Evolutionary conservation across 92 coral and sea anemone genomes (phyloP), one percentile per base, ranked within the genome.

Genomic region (Ricordea florida): DNA sequence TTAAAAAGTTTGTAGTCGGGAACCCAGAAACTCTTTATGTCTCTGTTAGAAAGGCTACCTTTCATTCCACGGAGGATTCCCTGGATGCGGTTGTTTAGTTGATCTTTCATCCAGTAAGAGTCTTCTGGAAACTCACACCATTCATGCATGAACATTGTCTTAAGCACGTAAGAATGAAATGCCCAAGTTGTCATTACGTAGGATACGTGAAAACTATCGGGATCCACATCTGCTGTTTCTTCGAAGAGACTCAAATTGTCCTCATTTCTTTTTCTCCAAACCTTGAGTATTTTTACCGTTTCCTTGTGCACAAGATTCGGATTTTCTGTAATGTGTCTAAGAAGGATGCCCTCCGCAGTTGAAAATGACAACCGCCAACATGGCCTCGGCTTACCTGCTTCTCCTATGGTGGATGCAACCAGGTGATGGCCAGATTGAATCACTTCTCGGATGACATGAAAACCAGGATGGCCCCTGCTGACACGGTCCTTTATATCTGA

Each of bases 341-440:
- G 37, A 6, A 83, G 13, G 43, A 68, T 60, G 7, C 89, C 84
- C 79, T 83, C 89, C 45, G 89, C 73, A 48, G 60, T 57, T 38
- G 84, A 83, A 33, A 83, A 83, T 6, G 89, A 83, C 10, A 76
- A 45, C 9, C 89, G 84, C 89, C 89, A 83, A 15, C 84, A 83
- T 0, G 89, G 79, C 31, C 52, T 48, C 2, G 46, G 84, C 40
- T 67, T 68, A 0, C 89, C 89, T 2, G 89, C 57, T 28, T 83
- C 84, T 13, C 89, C 84, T 66, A 83, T 83, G 10, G 83, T 64
- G 7, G 89, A 83, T 15, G 89, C 89, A 5, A 83, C 89, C 2
- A 83, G 83, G 49, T 83, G 89, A 11, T 47, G 40, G 1, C 89
- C 89, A 0, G 14, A 64, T 0, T 52, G 10, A 5, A 22, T 25